Evolutionary conservation across 2,113 vertebrate genomes (phyloP).

Genomic region (Chaenocephalus aceratus): DNA sequence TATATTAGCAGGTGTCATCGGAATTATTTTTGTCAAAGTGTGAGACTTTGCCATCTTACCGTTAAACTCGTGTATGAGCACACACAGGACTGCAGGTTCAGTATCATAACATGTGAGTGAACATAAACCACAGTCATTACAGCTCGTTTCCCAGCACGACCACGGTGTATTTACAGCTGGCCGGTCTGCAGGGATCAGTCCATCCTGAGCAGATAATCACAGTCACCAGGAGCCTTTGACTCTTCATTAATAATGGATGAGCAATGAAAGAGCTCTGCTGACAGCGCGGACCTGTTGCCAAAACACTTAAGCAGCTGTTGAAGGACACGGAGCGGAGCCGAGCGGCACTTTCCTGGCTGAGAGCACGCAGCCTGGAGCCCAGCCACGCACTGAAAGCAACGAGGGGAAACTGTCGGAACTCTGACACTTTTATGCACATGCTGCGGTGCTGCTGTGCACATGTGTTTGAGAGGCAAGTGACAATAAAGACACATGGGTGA

Average conservation of each 20-base stretch:
- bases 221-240: conserved; percentile 67
- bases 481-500: background rate
- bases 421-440: background rate
- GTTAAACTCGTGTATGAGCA: too few relatives aligned
- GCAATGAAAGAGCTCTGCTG: conserved; percentile 56
- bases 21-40: background rate
- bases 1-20: too few relatives aligned
- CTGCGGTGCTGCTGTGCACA: too few relatives aligned
- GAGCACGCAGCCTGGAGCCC: background rate
- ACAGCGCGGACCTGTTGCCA: conserved; percentile 56
- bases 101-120: background rate
- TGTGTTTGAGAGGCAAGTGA: background rate
- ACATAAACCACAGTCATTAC: background rate
- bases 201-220: conserved; percentile 62
- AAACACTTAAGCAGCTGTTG: conserved; percentile 57
- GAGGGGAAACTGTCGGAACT: background rate
- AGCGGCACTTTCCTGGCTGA: background rate
- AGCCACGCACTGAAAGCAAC: background rate
- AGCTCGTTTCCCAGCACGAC: background rate
- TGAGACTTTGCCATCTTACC: background rate
- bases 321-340: conserved; percentile 8
- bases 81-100: background rate
- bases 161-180: conserved; percentile 8
- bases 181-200: conserved; percentile 44
- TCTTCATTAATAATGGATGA: conserved; percentile 72